Conservation (phyloP, 2,797 vertebrate species). For the Pangasius krempfi region DNA sequence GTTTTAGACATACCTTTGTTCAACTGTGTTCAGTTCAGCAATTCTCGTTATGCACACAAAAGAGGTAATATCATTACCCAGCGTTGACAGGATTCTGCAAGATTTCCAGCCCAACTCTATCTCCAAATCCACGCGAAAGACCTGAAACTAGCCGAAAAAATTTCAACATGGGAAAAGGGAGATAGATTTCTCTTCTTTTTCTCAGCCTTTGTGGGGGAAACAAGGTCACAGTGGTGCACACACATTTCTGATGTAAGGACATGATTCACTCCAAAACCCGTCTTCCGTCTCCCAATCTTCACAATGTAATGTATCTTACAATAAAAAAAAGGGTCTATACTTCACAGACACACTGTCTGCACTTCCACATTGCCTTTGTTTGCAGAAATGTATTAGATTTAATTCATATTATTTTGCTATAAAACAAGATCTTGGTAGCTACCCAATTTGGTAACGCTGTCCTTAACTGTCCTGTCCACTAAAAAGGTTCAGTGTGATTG, state of each 20-base stretch:
- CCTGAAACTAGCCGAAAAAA: not conserved
- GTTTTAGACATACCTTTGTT: not conserved
- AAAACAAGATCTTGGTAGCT: not conserved
- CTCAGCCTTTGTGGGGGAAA: not conserved
- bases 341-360: not conserved
- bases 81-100: not conserved
- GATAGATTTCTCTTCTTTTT: not conserved
- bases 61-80: not conserved
- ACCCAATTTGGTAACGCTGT: not conserved
- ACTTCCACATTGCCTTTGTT: not conserved
- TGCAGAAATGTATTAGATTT: not conserved
- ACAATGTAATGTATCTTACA: not conserved
- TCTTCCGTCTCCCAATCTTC: not conserved
- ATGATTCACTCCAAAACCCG: not conserved
- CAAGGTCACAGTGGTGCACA: not conserved
- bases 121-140: not conserved
- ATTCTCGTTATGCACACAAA: not conserved
- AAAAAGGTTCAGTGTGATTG: not conserved
- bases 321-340: not conserved
- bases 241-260: not conserved
- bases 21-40: not conserved
- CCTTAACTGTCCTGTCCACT: not conserved
- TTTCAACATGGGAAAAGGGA: not conserved
- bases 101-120: not conserved
- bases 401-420: not conserved